Base-by-base conservation (phyloP, 2,888 invertebrate genomes). In the Hetaerina titia region DNA sequence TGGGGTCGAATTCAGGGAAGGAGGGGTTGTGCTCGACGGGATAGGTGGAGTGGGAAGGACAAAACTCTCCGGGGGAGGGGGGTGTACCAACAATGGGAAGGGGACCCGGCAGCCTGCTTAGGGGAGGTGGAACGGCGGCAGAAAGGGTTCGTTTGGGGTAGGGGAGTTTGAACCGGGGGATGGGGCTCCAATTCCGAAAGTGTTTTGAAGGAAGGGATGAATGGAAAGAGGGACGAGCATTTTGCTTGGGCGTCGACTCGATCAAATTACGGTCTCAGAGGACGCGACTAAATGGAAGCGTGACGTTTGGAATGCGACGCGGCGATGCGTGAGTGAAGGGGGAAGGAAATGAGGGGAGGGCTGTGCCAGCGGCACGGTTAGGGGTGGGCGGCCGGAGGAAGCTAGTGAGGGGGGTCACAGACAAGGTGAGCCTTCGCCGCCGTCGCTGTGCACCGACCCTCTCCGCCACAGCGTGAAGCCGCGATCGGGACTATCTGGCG, bases 181-280 rank as follows among this genome's bases (percentile, higher is more conserved):
- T 69, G 69, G 19, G 17, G 88, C 88, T 19, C 19, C 88, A 15
- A n/a, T 69, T 69, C 13, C 19, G 88, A 88, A 56, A 88, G 88
- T 56, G 56, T 31, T 69, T n/a, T 22, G 69, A n/a, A 69, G 69
- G 69, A 69, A n/a, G 22, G 19, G 64, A 11, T 7, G 64, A 0
- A 19, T 15, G 64, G 64, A 64, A 19, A 1, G 7, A 19, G 19
- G 69, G 22, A 69, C 22, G 19, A n/a, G 69, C 69, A 69, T 69
- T 69, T 9, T 69, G n/a, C 69, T 69, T 22, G 69, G 69, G 69
- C 69, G 69, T 69, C 22, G 69, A n/a, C 69, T 69, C 69, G 69
- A 69, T 69, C 69, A 69, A 69, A 69, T 69, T 69, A 69, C 69
- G 69, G 69, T 69, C 45, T 45, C n/a, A n/a, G 69, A 69, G 69